A percentile compares a stretch with the other conserved stretches of the same genome.
These are phyloP conservation scores for Drosophila niveifrons DNA, from an alignment of 2,888 invertebrate genomes.

Conservation along the genomic window DNA sequence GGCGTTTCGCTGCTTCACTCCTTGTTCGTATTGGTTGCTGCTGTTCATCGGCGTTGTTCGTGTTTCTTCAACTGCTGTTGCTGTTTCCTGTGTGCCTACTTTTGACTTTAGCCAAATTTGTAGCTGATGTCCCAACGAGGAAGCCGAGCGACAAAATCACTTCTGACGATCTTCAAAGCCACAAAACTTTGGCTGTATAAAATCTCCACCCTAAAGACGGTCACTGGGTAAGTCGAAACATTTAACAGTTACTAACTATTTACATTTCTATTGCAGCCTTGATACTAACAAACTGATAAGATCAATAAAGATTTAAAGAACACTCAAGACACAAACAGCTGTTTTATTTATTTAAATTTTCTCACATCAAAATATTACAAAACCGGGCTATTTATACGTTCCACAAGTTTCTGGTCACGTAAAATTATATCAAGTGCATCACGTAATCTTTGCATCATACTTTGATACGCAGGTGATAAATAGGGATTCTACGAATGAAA, in stretches of 20 bases:
- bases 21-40: constrained; percentile 63
- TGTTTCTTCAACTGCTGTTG: constrained; percentile 44
- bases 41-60: constrained; percentile 67
- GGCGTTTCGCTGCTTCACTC: constrained; percentile 61
- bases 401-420: too few species aligned
- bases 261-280: neutral
- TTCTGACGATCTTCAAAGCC: neutral
- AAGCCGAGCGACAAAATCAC: neutral
- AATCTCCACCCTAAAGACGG: neutral
- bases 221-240: neutral
- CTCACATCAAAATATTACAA: too few species aligned
- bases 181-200: neutral
- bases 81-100: constrained; percentile 65
- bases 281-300: neutral
- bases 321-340: neutral
- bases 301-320: neutral
- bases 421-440: too few species aligned
- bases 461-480: too few species aligned
- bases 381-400: too few species aligned
- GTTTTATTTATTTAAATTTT: neutral
- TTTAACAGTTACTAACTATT: neutral
- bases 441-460: too few species aligned
- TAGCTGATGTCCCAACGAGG: constrained; percentile 41
- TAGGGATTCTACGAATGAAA: too few species aligned
- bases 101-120: constrained; percentile 75